These are phyloP conservation scores for Siniperca obscura DNA, from an alignment of 2,797 vertebrate species.

Conservation along the genomic window DNA sequence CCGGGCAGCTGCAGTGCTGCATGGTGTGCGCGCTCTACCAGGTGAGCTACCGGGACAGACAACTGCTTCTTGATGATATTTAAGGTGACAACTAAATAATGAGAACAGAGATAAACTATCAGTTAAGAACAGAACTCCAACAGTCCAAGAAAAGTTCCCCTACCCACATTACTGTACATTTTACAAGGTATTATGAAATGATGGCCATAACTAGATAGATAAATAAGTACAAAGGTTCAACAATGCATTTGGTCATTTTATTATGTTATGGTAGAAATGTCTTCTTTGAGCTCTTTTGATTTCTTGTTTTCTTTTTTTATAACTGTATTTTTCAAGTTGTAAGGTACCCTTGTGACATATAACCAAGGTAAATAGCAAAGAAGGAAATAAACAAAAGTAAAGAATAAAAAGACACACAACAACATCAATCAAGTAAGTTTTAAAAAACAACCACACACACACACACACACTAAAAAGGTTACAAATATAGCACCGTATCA, in stretches of 20 bases:
- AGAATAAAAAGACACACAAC: no score
- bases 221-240: neutral
- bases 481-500: no score
- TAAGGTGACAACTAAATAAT: slow-evolving; percentile 4
- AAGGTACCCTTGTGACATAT: no score
- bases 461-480: no score
- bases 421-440: no score
- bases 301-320: neutral
- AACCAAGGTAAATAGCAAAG: no score
- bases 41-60: no score
- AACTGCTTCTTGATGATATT: neutral
- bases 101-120: neutral
- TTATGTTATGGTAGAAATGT: neutral
- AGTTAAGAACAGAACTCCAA: neutral
- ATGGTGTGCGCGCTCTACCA: no score
- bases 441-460: no score
- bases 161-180: neutral
- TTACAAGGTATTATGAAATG: neutral
- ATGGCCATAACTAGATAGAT: neutral
- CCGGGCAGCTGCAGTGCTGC: no score
- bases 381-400: no score
- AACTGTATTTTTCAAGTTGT: no score
- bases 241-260: neutral
- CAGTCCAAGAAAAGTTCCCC: neutral
- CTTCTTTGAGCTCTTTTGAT: slow-evolving; percentile 15